Conservation (phyloP, 2,888 invertebrate genomes). For the Mesorhabditis spiculigera region DNA sequence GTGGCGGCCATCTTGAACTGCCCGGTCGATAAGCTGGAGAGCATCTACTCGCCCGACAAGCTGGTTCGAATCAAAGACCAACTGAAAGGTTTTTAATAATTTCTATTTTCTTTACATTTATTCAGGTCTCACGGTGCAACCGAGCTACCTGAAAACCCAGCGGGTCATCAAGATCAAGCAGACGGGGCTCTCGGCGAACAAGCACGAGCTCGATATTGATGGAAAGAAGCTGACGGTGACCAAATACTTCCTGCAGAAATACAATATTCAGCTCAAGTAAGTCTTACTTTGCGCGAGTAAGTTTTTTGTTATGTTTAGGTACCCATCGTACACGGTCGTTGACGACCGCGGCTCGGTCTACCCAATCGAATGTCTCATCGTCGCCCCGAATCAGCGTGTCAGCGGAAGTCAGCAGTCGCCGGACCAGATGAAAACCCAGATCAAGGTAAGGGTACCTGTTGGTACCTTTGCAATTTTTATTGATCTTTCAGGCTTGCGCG, state of each 20-base stretch:
- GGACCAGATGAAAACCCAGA: neutral
- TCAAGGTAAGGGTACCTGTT: neutral
- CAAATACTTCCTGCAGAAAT: neutral
- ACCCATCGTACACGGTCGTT: neutral
- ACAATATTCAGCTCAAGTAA: neutral
- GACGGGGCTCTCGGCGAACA: neutral
- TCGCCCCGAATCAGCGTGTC: constrained; percentile 6
- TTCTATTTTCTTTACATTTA: neutral
- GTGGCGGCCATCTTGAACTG: neutral
- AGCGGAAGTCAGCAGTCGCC: neutral
- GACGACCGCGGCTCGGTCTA: neutral
- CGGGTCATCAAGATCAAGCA: neutral
- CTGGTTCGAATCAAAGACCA: neutral
- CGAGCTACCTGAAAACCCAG: neutral
- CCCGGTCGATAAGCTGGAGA: neutral
- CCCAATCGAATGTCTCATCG: neutral
- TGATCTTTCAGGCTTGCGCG: neutral
- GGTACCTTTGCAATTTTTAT: neutral
- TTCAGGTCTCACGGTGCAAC: neutral
- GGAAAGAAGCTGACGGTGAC: neutral
- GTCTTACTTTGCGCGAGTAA: neutral
- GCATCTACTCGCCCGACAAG: neutral
- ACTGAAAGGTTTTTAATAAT: neutral
- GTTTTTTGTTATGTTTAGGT: neutral
- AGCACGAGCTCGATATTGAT: neutral